Conservation (phyloP, 2,113 vertebrate species). For the Callipepla squamata region DNA sequence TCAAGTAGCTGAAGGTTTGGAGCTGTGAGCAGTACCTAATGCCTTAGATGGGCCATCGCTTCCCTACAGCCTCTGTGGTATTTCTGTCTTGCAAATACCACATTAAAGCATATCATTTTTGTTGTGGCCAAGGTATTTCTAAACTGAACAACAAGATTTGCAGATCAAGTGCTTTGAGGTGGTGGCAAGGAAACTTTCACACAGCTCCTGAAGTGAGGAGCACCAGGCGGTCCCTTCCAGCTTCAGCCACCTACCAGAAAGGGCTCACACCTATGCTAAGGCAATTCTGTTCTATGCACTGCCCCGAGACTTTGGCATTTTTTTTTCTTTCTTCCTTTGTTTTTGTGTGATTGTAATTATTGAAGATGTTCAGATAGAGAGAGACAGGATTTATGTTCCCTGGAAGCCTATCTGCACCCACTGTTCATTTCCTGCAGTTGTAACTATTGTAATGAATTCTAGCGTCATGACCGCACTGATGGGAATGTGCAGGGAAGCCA, state of each 20-base stretch:
- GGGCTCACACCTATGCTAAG: background rate
- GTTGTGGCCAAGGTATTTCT: background rate
- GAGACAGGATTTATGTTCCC: slow-evolving; percentile 1
- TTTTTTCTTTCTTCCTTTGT: slow-evolving; percentile 6
- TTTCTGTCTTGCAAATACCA: background rate
- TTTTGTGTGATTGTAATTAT: slow-evolving; percentile 11
- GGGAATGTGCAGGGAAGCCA: background rate
- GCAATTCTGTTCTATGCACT: background rate
- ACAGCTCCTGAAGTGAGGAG: background rate
- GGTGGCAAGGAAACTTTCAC: background rate
- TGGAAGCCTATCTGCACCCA: slow-evolving; percentile 45
- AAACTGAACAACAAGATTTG: background rate
- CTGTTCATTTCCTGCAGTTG: slow-evolving; percentile 53
- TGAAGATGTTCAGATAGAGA: background rate
- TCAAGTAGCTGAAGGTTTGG: background rate
- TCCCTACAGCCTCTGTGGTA: background rate
- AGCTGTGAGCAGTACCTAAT: background rate
- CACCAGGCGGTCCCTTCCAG: background rate
- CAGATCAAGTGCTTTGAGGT: background rate
- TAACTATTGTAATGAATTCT: slow-evolving; percentile 30
- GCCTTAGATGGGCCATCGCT: background rate
- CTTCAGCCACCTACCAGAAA: background rate
- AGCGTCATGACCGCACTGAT: background rate
- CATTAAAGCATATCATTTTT: background rate
- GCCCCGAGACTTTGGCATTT: background rate